Evolutionary conservation across 2,113 vertebrate genomes (phyloP).

Genomic region (Charadrius vociferus): DNA sequence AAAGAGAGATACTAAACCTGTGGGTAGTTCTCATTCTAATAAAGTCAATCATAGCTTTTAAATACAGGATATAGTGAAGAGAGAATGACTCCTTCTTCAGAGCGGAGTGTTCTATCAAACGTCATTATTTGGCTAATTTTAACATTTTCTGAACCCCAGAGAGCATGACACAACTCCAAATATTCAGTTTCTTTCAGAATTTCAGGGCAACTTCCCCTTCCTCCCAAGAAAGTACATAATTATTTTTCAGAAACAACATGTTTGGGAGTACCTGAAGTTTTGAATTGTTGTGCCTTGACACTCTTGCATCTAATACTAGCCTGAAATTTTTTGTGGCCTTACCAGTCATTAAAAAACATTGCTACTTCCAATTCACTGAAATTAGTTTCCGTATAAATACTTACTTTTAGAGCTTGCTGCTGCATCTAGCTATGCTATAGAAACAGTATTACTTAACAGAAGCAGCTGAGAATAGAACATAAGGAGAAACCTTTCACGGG

Average conservation of each 20-base stretch:
- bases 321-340: neutral
- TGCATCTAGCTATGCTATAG: neutral
- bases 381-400: neutral
- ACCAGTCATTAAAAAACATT: neutral
- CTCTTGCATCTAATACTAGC: neutral
- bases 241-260: neutral
- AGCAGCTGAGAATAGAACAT: neutral
- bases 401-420: neutral
- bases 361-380: neutral
- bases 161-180: neutral
- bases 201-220: neutral
- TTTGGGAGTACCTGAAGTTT: neutral
- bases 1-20: neutral
- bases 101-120: neutral
- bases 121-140: neutral
- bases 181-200: neutral
- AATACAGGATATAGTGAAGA: neutral
- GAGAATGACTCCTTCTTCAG: neutral
- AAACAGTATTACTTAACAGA: neutral
- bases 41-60: neutral
- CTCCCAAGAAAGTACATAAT: accelerated
- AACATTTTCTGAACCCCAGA: neutral
- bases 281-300: neutral
- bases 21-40: neutral
- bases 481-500: neutral